phyloP scores from a whole-genome alignment of 2,888 invertebrate genomes.

The Fragum sueziense region DNA sequence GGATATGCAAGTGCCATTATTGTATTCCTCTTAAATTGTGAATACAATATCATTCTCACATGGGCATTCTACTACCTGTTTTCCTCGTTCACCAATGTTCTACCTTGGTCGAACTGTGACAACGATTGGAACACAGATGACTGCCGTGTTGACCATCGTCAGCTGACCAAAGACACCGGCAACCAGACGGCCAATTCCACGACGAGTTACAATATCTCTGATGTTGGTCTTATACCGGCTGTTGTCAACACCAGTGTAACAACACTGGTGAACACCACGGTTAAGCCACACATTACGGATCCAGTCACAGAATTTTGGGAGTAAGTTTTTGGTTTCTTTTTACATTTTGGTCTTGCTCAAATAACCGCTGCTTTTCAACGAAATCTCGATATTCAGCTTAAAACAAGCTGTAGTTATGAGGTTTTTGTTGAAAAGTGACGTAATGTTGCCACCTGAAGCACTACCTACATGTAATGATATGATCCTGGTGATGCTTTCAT shows the following conservation, averaged over 20 bases:
- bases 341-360: too few species aligned
- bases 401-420: too few species aligned
- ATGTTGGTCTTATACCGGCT: conserved; percentile 7
- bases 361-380: too few species aligned
- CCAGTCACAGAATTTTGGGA: conserved; percentile 84
- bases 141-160: conserved; percentile 59
- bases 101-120: conserved; percentile 92
- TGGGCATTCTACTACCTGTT: conserved; percentile 92
- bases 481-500: too few species aligned
- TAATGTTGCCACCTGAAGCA: too few species aligned
- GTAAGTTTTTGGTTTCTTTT: conserved; percentile 67
- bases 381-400: too few species aligned
- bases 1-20: conserved; percentile 82
- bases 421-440: too few species aligned
- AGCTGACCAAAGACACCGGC: conserved; percentile 16
- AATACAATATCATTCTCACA: conserved; percentile 89
- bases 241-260: conserved; percentile 61
- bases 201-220: not conserved
- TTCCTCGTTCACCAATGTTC: conserved; percentile 86
- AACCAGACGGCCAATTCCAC: conserved; percentile 9
- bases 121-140: conserved; percentile 90
- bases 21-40: conserved; percentile 79
- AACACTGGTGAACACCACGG: not conserved
- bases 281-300: conserved; percentile 34
- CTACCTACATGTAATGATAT: too few species aligned